Evolutionary conservation across 1,140 invertebrate species (phyloP).

Genomic region (Theocolax elegans): DNA sequence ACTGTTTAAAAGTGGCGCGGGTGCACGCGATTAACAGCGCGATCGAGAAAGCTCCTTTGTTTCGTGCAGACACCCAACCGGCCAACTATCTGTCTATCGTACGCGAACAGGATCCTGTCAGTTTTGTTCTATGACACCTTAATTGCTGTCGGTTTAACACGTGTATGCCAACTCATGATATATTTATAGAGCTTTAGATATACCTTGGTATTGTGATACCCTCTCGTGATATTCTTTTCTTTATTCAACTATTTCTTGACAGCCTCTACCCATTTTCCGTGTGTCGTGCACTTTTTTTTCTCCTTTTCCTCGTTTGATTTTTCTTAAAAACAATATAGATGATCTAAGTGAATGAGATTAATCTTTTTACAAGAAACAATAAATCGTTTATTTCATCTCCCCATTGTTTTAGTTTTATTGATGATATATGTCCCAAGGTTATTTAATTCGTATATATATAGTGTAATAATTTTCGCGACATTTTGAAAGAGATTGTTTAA

Average conservation of each 20-base stretch:
- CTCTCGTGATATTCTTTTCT: neutral
- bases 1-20: too few relatives aligned
- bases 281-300: neutral
- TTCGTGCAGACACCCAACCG: neutral
- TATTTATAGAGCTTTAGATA: constrained; percentile 31
- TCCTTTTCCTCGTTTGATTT: too few relatives aligned
- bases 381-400: too few relatives aligned
- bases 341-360: too few relatives aligned
- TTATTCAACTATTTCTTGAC: constrained; percentile 3
- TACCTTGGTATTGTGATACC: constrained; percentile 1
- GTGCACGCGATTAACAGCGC: too few relatives aligned
- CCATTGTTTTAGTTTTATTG: too few relatives aligned
- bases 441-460: too few relatives aligned
- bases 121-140: constrained; percentile 41
- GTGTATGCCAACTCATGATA: constrained; percentile 29
- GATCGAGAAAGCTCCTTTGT: constrained; percentile 29
- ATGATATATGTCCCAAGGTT: too few relatives aligned
- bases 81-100: constrained; percentile 30
- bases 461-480: too few relatives aligned
- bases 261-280: neutral
- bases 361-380: too few relatives aligned
- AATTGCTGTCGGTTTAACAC: constrained; percentile 39
- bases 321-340: too few relatives aligned
- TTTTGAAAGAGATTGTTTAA: too few relatives aligned
- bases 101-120: constrained; percentile 40